Base-by-base conservation (phyloP, 2,797 vertebrate species). In the Nyctibius grandis region DNA sequence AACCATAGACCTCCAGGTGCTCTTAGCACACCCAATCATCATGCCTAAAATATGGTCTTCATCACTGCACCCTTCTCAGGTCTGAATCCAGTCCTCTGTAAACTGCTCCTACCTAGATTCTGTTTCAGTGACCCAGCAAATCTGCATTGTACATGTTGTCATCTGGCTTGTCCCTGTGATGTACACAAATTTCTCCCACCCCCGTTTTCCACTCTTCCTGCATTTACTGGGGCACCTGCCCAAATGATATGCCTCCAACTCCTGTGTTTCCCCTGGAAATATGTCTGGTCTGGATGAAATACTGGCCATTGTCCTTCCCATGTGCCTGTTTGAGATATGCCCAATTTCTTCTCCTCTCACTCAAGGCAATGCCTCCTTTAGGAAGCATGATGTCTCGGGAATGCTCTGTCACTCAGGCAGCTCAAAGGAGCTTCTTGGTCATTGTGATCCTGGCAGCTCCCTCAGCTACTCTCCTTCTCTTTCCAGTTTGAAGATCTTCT, bases 191-290 rank as follows among this genome's bases (percentile, higher is more conserved):
- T 86, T 89, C 70, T 87, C 57, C 22, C 20, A 70, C 9, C 2
- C 18, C 15, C 44, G 2, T 73, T 84, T 74, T 64, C 28, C 33
- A 14, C 6, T 42, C 34, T 74, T 80, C 40, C 16, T 0, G 0
- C 6, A 20, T 15, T 57, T 63, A 16, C 16, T 59, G 26, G 26
- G 13, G 4, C 0, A 0, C n/a, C n/a, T 47, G 10, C 45, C 45
- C 47, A 42, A 53, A 19, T 20, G 13, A 53, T 72, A 36, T 51
- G 29, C 70, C 42, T 72, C 40, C n/a, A 63, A 31, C 22, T 60
- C 57, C 29, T 57, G 22, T 51, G 31, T 34, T 93, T 78, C 18
- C 53, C 12, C 61, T 78, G 74, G n/a, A 87, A 93, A 75, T 12
- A 34, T 9, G 6, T 57, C 36, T 61, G 73, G 18, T 48, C 74